Conservation (phyloP, 1,140 invertebrate species). For the Micrasema longulum region DNA sequence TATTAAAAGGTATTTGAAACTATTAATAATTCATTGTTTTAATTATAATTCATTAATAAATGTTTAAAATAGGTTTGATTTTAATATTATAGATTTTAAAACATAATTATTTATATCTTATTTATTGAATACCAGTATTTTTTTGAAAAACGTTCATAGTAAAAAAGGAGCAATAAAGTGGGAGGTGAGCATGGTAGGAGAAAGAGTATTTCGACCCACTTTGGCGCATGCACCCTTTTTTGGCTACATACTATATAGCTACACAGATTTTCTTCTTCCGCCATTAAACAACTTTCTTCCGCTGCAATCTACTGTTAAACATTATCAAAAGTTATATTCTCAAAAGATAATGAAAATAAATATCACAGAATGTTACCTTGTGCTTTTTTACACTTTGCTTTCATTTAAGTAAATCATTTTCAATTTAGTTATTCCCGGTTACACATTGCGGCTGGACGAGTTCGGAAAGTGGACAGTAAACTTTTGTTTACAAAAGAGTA, state of each 20-base stretch:
- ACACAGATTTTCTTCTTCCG: constrained; percentile 49
- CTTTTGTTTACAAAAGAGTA: constrained; percentile 10
- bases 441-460: not conserved
- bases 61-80: no score
- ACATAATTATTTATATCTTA: no score
- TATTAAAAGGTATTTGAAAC: no score
- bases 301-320: not conserved
- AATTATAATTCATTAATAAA: no score
- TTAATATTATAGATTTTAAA: no score
- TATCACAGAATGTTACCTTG: not conserved
- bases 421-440: constrained; percentile 25
- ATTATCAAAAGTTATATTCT: constrained; percentile 4
- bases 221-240: constrained; percentile 3
- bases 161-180: no score
- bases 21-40: no score
- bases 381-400: not conserved
- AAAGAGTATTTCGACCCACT: not conserved
- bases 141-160: no score
- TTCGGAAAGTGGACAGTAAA: constrained; percentile 7
- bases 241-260: not conserved
- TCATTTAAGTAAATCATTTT: not conserved
- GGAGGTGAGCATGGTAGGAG: no score
- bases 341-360: not conserved
- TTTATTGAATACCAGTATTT: no score
- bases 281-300: constrained; percentile 41